Evolutionary conservation across 37 sponge, comb jelly and placozoan species (phyloP).

Genomic region (Trichoplax adhaerens): DNA sequence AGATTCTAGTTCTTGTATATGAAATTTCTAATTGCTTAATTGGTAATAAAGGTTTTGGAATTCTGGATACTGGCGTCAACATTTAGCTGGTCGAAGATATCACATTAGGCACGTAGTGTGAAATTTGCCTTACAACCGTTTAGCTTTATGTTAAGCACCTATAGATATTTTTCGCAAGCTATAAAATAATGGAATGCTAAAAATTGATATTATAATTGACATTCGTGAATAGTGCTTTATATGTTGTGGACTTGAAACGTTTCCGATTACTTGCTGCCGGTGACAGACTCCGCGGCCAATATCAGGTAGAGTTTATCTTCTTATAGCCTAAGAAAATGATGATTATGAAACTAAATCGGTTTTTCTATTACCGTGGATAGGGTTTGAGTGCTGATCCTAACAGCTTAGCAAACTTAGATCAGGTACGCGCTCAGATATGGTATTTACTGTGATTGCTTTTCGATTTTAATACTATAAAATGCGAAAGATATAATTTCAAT

Average conservation of each 20-base stretch:
- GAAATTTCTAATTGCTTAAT: not conserved
- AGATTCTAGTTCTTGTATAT: not conserved
- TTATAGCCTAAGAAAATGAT: not conserved
- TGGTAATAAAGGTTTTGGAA: constrained; percentile 75
- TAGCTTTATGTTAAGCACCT: no score
- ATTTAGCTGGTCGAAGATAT: constrained; percentile 64
- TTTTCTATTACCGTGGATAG: constrained; percentile 5
- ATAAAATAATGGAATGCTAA: not conserved
- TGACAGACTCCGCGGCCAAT: constrained; percentile 80
- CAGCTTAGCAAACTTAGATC: constrained; percentile 86
- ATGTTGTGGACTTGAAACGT: constrained; percentile 68
- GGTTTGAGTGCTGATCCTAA: constrained; percentile 70
- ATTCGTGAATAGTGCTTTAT: constrained; percentile 47
- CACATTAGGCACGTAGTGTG: constrained; percentile 47
- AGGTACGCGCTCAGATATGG: constrained; percentile 4
- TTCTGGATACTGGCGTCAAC: constrained; percentile 79
- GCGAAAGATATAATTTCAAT: not conserved
- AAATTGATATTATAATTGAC: not conserved
- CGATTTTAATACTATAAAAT: not conserved
- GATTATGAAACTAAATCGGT: not conserved
- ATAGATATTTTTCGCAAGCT: no score
- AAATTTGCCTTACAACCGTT: no score
- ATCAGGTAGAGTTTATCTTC: constrained; percentile 39
- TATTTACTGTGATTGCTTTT: not conserved
- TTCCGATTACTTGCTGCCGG: constrained; percentile 86